Evolutionary conservation across 2,888 invertebrate genomes (phyloP).

Genomic region (Drosophila neonasuta): DNA sequence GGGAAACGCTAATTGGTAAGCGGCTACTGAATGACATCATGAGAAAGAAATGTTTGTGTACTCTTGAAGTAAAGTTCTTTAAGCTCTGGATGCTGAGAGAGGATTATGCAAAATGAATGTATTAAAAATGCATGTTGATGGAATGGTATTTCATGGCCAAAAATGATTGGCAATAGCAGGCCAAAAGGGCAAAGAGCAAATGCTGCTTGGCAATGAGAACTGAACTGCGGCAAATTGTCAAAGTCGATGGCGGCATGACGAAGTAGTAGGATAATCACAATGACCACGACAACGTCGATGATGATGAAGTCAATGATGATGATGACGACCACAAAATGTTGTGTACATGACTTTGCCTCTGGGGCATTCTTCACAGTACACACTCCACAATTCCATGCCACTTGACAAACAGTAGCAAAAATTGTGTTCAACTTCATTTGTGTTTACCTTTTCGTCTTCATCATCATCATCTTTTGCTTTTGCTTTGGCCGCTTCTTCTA

Average conservation of each 20-base stretch:
- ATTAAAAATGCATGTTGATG: slow-evolving; percentile 46
- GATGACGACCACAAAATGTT: slow-evolving; percentile 56
- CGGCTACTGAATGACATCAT: slow-evolving; percentile 46
- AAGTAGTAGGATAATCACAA: slow-evolving; percentile 34
- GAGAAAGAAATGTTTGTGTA: slow-evolving; percentile 33
- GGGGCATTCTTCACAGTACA: slow-evolving; percentile 30
- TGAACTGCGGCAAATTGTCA: slow-evolving; percentile 32
- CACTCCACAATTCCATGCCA: slow-evolving; percentile 29
- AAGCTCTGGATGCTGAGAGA: not conserved
- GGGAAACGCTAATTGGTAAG: slow-evolving; percentile 38
- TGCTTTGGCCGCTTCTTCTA: slow-evolving; percentile 14
- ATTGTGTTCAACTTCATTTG: slow-evolving; percentile 67
- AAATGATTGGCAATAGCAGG: slow-evolving; percentile 30
- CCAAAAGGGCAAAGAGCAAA: slow-evolving; percentile 22
- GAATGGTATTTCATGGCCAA: slow-evolving; percentile 48
- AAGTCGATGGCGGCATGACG: slow-evolving; percentile 36
- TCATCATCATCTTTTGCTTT: slow-evolving; percentile 8
- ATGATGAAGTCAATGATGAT: slow-evolving; percentile 17
- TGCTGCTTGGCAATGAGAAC: slow-evolving; percentile 14
- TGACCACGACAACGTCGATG: slow-evolving; percentile 19
- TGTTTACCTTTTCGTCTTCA: slow-evolving; percentile 34
- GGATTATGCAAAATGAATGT: slow-evolving; percentile 51
- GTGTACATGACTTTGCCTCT: slow-evolving; percentile 53
- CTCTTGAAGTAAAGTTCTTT: not conserved
- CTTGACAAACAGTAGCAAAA: slow-evolving; percentile 67